Percentiles rank a stretch among this genome's conserved stretches.
phyloP scores from a whole-genome alignment of 2,888 invertebrate genomes.

The Thereva nobilitata region DNA sequence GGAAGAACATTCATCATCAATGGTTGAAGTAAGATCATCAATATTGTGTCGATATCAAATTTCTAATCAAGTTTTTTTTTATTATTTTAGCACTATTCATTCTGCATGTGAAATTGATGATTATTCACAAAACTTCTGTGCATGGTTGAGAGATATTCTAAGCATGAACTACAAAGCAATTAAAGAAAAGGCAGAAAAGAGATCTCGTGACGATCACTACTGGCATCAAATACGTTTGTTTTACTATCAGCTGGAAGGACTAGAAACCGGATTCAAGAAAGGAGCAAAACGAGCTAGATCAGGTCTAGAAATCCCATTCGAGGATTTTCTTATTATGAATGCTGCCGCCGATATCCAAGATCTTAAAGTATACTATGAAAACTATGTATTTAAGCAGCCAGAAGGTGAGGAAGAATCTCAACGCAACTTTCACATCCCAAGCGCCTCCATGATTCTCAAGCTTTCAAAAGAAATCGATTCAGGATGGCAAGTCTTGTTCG shows the following conservation, averaged over 20 bases:
- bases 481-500: constrained; percentile 67
- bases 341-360: constrained; percentile 76
- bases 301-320: constrained; percentile 64
- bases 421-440: constrained; percentile 49
- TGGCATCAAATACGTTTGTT: constrained; percentile 86
- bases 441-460: constrained; percentile 55
- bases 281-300: constrained; percentile 69
- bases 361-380: constrained; percentile 55
- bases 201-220: constrained; percentile 64
- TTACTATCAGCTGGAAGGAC: constrained; percentile 76
- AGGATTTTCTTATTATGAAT: constrained; percentile 75
- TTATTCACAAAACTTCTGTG: constrained; percentile 54
- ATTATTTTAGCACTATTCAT: constrained; percentile 52
- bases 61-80: neutral
- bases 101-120: constrained; percentile 56
- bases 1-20: constrained; percentile 77
- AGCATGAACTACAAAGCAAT: constrained; percentile 68
- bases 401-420: constrained; percentile 60
- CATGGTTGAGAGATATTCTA: constrained; percentile 61
- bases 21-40: constrained; percentile 66
- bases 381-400: constrained; percentile 54
- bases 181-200: constrained; percentile 67
- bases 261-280: constrained; percentile 74
- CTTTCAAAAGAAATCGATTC: constrained; percentile 22
- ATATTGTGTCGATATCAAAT: neutral